A percentile compares a stretch with the other conserved stretches of the same genome.
phyloP scores from a whole-genome alignment of 2,113 vertebrate species.

The Ploceus nigricollis region DNA sequence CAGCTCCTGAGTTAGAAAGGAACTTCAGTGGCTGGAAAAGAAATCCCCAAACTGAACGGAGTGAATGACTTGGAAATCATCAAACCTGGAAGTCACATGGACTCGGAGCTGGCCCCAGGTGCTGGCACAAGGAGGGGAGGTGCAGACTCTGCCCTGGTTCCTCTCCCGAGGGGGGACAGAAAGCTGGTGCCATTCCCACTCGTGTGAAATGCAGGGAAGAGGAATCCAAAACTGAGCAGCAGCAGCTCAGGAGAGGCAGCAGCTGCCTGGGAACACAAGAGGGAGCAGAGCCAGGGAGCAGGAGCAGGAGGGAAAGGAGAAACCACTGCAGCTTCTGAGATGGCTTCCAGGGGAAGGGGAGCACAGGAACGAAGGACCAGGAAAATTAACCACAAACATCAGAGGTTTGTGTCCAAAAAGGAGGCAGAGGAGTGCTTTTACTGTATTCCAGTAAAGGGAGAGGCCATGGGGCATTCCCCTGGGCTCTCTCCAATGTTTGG shows the following conservation, averaged over 20 bases:
- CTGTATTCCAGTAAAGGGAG: no score
- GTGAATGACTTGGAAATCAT: background rate
- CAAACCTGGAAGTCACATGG: background rate
- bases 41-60: background rate
- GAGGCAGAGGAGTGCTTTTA: no score
- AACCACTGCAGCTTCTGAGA: background rate
- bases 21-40: background rate
- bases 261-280: background rate
- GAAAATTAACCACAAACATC: no score
- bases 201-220: background rate
- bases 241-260: background rate
- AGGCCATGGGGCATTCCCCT: no score
- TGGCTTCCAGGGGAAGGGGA: background rate
- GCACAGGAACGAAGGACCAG: background rate
- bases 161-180: background rate
- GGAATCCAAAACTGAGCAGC: rapidly evolving
- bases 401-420: no score
- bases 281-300: background rate
- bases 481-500: no score
- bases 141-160: background rate
- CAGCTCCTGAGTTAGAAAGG: background rate
- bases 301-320: background rate
- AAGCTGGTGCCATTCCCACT: background rate
- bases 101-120: background rate
- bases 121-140: background rate